Base-by-base conservation (phyloP, 35 echinoderm and acorn worm genomes). In the Diadema setosum region DNA sequence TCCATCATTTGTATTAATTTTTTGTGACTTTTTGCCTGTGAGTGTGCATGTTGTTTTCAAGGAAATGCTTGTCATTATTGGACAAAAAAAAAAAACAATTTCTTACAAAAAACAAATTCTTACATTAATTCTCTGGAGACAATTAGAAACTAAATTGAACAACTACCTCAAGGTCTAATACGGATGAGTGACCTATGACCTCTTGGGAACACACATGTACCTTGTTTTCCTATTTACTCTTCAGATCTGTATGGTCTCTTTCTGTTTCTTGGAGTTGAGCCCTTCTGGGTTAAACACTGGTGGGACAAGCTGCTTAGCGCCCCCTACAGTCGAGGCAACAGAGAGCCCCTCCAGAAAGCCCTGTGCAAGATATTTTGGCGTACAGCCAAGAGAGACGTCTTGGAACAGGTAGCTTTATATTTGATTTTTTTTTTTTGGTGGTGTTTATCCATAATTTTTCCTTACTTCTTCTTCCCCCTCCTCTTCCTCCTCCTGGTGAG, bases 191-290 rank as follows among this genome's bases (percentile, higher is more conserved):
- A n/a, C n/a, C n/a, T n/a, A n/a, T n/a, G n/a, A n/a, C n/a, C n/a
- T n/a, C n/a, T n/a, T n/a, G n/a, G n/a, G n/a, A n/a, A n/a, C n/a
- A n/a, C n/a, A n/a, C n/a, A n/a, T n/a, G n/a, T n/a, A n/a, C n/a
- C n/a, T 3, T 26, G 3, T 25, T 85, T 17, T 58, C 14, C 5
- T 87, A 25, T 45, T 44, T 88, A 84, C 20, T 69, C 75, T 75
- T 8, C 75, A 98, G 96, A 98, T 89, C 52, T 98, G 85, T 98
- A 98, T 83, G 96, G 96, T 18, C 83, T 98, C 33, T 92, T 98
- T 73, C 55, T 98, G 18, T 98, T 98, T 61, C 92, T 98, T 74
- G 93, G 93, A 25, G 70, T 92, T 56, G 96, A 98, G 40, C 96
- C 96, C 32, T 94, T 86, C 65, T 87, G 96, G 92, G 84, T 91